Conservation (phyloP, 2,888 invertebrate species). For the Byasa hedistus region DNA sequence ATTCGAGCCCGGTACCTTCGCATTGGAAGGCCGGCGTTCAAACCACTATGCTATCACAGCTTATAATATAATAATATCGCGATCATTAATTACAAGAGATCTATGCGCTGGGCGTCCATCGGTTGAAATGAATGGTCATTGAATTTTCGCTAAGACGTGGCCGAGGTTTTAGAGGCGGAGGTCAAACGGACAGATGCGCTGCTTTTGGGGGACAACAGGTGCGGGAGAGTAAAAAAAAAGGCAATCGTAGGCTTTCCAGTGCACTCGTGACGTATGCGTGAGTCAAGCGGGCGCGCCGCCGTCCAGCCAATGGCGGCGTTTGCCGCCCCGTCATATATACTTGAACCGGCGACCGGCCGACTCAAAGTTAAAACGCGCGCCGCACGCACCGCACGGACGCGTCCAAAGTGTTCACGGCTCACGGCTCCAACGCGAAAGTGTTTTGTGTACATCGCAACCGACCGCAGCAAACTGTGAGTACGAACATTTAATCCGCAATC, state of each 20-base stretch:
- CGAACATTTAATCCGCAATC: slow-evolving; percentile 28
- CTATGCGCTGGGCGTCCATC: too few species aligned
- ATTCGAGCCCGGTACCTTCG: too few species aligned
- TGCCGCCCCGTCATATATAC: slow-evolving; percentile 63
- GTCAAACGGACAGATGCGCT: slow-evolving; percentile 23
- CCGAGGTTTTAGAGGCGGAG: background rate
- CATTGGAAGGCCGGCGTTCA: too few species aligned
- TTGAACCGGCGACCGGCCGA: slow-evolving; percentile 48
- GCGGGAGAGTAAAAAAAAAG: slow-evolving; percentile 34
- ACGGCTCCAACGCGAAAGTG: slow-evolving; percentile 49
- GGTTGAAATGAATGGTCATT: too few species aligned
- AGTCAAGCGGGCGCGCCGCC: slow-evolving; percentile 61
- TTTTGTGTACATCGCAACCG: slow-evolving; percentile 43
- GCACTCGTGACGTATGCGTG: slow-evolving; percentile 53
- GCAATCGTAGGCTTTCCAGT: slow-evolving; percentile 59
- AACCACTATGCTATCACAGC: too few species aligned
- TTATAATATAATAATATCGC: too few species aligned
- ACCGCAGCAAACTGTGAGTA: slow-evolving; percentile 61
- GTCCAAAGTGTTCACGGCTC: slow-evolving; percentile 33
- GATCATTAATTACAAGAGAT: too few species aligned
- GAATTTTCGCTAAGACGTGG: too few species aligned
- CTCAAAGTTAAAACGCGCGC: slow-evolving; percentile 59
- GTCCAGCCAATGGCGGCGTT: slow-evolving; percentile 53
- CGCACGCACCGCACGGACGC: slow-evolving; percentile 38
- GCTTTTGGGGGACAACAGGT: slow-evolving; percentile 27